Evolutionary conservation across 2,797 vertebrate genomes (phyloP).

Genomic region (Myotis planiceps): DNA sequence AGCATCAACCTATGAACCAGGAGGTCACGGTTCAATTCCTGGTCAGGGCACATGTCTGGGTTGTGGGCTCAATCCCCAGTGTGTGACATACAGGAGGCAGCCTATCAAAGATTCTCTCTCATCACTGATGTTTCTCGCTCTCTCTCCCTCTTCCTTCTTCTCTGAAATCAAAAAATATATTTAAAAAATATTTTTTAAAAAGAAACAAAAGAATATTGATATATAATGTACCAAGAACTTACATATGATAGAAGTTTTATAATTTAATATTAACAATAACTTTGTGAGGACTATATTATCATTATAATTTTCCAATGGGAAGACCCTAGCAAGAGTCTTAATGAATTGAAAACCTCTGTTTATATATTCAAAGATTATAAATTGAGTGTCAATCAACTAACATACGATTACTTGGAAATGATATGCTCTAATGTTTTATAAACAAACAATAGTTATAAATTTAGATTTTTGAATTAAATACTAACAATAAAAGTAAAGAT

Average conservation of each 20-base stretch:
- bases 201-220: neutral
- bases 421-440: neutral
- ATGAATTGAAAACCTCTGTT: neutral
- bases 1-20: too few relatives aligned
- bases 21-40: too few relatives aligned
- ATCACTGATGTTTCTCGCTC: too few relatives aligned
- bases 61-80: too few relatives aligned
- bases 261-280: neutral
- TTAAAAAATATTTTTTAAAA: neutral
- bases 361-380: neutral
- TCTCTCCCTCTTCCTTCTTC: too few relatives aligned
- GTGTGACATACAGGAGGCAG: too few relatives aligned
- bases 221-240: neutral
- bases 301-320: neutral
- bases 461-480: neutral
- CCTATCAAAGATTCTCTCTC: too few relatives aligned
- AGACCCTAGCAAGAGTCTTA: neutral
- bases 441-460: neutral
- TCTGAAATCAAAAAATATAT: too few relatives aligned
- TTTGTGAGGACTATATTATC: neutral
- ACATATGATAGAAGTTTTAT: neutral
- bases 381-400: neutral
- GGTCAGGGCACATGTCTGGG: too few relatives aligned
- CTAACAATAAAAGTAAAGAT: neutral
- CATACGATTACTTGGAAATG: neutral